Evolutionary conservation across 2,888 invertebrate genomes (phyloP), one percentile per base, ranked within the genome.

Genomic region (Galerucella nymphaeae): DNA sequence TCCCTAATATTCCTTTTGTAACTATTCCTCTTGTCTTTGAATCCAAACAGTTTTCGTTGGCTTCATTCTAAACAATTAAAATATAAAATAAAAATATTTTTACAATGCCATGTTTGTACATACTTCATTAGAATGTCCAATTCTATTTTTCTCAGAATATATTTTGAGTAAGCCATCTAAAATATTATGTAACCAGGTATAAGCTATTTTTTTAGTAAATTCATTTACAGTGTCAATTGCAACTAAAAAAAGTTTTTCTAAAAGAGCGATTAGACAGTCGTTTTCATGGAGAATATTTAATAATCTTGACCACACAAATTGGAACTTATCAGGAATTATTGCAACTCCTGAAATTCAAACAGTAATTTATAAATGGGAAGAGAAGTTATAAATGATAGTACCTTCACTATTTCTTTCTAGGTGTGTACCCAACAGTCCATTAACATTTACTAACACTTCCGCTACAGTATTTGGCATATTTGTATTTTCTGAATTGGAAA

Each of bases 221-320:
- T 76, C 69, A 16, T 72, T 72, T 38, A 61, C 69, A n/a, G 75
- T 71, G 75, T 79, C 71, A 48, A 48, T 71, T 16, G 78, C 77
- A 45, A 80, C 57, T 64, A 80, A 67, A 71, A 80, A 78, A 8
- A 85, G 73, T 71, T 79, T 77, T 42, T 79, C 70, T 6, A 84
- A 82, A 70, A 91, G 86, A 10, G 86, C 82, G 65, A 88, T 82
- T 62, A 91, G 79, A 61, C 90, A 81, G 73, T 89, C 87, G 82
- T 88, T 87, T 41, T 87, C 86, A 76, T 90, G 89, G 14, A 92
- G 80, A 8, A 81, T 71, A 70, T 80, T 80, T 20, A 83, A 61
- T 23, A 82, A 71, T 57, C 77, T 85, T 83, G 89, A 87, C 89
- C 91, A 91, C 77, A 86, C 83, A 30, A 79, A 73, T 20, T 85